phyloP scores from a whole-genome alignment of 2,113 vertebrate species.

The Mormyrus iriodes region DNA sequence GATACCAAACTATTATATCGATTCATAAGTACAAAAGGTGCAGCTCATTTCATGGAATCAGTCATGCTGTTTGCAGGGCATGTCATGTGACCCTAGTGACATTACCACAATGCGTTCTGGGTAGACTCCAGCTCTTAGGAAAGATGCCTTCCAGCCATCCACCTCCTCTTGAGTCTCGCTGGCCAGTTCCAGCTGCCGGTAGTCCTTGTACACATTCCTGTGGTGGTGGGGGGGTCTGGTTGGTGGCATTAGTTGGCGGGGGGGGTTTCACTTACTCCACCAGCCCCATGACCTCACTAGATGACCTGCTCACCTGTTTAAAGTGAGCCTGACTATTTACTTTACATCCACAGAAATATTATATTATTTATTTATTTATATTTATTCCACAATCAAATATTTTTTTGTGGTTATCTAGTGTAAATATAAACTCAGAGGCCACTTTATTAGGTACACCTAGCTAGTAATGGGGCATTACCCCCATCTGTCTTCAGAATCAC shows the following conservation, averaged over 20 bases:
- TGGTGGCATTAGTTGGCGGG: background rate
- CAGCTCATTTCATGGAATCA: background rate
- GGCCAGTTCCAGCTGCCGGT: slow-evolving; percentile 94
- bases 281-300: background rate
- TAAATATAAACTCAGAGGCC: background rate
- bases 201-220: slow-evolving; percentile 99
- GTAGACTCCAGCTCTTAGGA: slow-evolving; percentile 93
- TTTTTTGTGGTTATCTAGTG: background rate
- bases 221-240: background rate
- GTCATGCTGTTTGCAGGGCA: background rate
- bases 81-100: background rate
- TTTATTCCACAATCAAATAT: background rate
- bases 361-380: too few species aligned
- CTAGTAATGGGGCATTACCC: background rate
- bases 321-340: background rate
- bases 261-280: background rate
- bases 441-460: background rate
- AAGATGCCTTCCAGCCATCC: slow-evolving; percentile 97
- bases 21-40: background rate
- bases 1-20: too few species aligned
- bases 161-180: slow-evolving; percentile 98
- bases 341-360: background rate
- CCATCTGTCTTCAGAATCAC: background rate
- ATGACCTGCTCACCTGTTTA: background rate
- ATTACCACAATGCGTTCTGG: slow-evolving; percentile 86